phyloP scores from a whole-genome alignment of 2,113 vertebrate species.

The Rhadina sibilatrix region DNA sequence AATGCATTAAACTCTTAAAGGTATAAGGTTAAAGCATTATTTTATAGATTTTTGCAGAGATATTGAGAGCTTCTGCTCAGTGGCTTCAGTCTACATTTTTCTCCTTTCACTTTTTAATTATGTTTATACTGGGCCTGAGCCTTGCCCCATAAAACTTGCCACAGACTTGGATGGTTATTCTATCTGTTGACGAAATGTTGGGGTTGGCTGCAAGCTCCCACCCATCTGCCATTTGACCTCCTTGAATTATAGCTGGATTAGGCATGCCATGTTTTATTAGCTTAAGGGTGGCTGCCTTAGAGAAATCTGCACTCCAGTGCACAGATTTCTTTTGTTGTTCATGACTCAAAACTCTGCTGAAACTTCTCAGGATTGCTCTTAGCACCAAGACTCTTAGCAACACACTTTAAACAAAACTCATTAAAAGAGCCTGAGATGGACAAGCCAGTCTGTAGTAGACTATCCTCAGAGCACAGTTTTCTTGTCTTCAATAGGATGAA shows the following conservation, averaged over 20 bases:
- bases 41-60: not conserved
- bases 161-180: constrained; percentile 5
- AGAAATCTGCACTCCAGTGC: not conserved
- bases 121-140: constrained; percentile 15
- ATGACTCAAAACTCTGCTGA: not conserved
- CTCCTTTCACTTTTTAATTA: not conserved
- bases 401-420: not conserved
- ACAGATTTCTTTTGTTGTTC: not conserved
- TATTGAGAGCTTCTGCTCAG: not conserved
- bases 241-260: constrained; percentile 10
- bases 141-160: not conserved
- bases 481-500: not conserved
- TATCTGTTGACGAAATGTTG: not conserved
- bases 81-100: not conserved
- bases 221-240: not conserved
- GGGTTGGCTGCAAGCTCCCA: not conserved
- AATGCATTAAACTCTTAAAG: not conserved
- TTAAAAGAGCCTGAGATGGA: not conserved
- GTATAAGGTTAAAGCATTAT: not conserved
- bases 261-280: constrained; percentile 13
- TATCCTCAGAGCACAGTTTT: not conserved
- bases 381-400: not conserved
- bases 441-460: not conserved
- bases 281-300: not conserved
- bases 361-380: not conserved